Evolutionary conservation across 1,140 invertebrate species (phyloP).

Genomic region (Goniozus legneri): DNA sequence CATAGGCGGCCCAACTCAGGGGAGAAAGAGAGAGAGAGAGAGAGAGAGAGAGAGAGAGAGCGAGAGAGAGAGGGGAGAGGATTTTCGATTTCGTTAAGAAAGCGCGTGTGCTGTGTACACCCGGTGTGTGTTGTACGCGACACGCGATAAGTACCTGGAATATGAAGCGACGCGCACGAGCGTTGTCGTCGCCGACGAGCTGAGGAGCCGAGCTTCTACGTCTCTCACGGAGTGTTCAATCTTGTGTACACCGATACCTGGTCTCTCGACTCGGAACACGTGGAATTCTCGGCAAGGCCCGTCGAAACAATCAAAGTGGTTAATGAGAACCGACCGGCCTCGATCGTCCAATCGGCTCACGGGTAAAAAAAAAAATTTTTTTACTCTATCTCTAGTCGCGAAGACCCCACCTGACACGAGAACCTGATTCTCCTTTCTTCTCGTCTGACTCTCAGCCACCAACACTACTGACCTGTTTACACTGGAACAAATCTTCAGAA

Average conservation of each 20-base stretch:
- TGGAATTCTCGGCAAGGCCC: constrained; percentile 16
- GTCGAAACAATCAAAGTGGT: constrained; percentile 19
- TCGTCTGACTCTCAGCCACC: neutral
- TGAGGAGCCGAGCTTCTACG: too few relatives aligned
- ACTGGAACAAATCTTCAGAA: too few relatives aligned
- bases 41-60: neutral
- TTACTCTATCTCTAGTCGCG: too few relatives aligned
- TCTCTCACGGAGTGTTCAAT: too few relatives aligned
- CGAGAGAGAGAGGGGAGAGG: constrained; percentile 6
- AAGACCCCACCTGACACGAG: too few relatives aligned
- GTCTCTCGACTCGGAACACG: too few relatives aligned
- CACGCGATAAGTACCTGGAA: too few relatives aligned
- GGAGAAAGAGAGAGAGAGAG: constrained; percentile 17
- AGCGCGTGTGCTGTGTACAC: neutral
- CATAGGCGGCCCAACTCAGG: too few relatives aligned
- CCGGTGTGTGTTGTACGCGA: too few relatives aligned
- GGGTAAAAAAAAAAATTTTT: too few relatives aligned
- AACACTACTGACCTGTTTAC: too few relatives aligned
- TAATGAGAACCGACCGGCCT: constrained; percentile 23
- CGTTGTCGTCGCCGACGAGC: constrained; percentile 5
- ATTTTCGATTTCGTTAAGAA: neutral
- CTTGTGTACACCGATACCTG: too few relatives aligned
- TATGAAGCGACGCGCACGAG: constrained; percentile 5
- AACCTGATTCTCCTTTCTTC: neutral
- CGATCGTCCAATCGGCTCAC: constrained; percentile 30